Percentiles rank a stretch among this genome's conserved stretches.
These are phyloP conservation scores for Coreius guichenoti DNA, from an alignment of 2,797 vertebrate species.

Conservation along the genomic window DNA sequence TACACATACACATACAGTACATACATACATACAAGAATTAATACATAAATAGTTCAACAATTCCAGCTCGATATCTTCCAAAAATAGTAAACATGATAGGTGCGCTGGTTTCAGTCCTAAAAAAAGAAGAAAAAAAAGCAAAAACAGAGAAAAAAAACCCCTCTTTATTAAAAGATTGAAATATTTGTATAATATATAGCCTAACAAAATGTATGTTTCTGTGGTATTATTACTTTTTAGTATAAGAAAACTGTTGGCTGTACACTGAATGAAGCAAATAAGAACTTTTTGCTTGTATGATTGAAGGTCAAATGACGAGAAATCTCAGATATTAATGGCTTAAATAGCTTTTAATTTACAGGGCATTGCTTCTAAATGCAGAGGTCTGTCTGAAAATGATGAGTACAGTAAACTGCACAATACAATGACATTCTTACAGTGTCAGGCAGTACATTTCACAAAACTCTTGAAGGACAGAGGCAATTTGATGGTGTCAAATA, in stretches of 20 bases:
- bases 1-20: background rate
- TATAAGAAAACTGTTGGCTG: background rate
- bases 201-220: background rate
- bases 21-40: background rate
- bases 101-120: slow-evolving; percentile 9
- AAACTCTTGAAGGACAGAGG: background rate
- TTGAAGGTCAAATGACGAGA: slow-evolving; percentile 5
- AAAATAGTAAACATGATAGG: slow-evolving; percentile 13
- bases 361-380: background rate
- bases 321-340: background rate
- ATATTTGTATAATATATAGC: background rate
- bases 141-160: background rate
- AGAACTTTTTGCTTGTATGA: background rate
- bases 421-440: background rate
- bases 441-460: background rate
- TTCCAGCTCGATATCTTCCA: slow-evolving; percentile 5
- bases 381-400: slow-evolving; percentile 2
- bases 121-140: background rate
- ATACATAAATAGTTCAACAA: background rate
- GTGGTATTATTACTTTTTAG: background rate
- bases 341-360: slow-evolving; percentile 6
- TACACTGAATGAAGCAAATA: background rate
- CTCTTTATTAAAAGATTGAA: background rate
- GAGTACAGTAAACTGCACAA: background rate
- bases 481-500: background rate